A percentile compares a stretch with the other conserved stretches of the same genome.
Conservation (phyloP, 2,113 vertebrate species). For the Panthera leo region DNA sequence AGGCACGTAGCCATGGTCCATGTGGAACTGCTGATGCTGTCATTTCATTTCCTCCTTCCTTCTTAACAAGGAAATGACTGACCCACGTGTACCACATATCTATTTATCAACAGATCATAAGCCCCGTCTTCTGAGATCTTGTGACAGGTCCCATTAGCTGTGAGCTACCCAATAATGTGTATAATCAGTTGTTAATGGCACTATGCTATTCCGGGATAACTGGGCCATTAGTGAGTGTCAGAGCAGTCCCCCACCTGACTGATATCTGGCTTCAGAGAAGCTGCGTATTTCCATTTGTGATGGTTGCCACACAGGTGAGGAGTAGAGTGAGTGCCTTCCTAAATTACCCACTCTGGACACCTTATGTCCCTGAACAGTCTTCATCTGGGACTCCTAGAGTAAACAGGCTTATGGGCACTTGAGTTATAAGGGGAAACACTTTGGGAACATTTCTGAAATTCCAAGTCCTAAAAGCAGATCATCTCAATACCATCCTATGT, state of each 20-base stretch:
- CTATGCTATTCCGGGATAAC: constrained; percentile 64
- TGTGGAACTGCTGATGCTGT: constrained; percentile 10
- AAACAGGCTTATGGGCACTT: neutral
- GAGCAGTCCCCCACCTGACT: constrained; percentile 45
- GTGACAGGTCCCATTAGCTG: constrained; percentile 80
- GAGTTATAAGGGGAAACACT: neutral
- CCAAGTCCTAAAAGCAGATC: neutral
- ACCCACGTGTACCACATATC: constrained; percentile 69
- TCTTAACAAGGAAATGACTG: constrained; percentile 78
- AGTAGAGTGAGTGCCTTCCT: neutral
- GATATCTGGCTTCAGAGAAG: neutral
- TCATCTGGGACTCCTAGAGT: neutral
- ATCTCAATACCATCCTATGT: neutral
- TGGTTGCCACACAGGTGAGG: neutral
- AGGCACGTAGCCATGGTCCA: neutral
- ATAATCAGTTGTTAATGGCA: constrained; percentile 81
- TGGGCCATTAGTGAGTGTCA: constrained; percentile 74
- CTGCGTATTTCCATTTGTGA: neutral
- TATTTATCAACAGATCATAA: constrained; percentile 81
- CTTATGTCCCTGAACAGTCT: neutral
- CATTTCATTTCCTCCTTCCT: constrained; percentile 65
- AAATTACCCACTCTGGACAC: neutral
- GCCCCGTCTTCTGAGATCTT: constrained; percentile 77
- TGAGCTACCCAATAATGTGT: constrained; percentile 77
- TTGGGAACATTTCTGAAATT: neutral